Evolutionary conservation across 2,113 vertebrate species (phyloP).

Genomic region (Spea bombifrons): DNA sequence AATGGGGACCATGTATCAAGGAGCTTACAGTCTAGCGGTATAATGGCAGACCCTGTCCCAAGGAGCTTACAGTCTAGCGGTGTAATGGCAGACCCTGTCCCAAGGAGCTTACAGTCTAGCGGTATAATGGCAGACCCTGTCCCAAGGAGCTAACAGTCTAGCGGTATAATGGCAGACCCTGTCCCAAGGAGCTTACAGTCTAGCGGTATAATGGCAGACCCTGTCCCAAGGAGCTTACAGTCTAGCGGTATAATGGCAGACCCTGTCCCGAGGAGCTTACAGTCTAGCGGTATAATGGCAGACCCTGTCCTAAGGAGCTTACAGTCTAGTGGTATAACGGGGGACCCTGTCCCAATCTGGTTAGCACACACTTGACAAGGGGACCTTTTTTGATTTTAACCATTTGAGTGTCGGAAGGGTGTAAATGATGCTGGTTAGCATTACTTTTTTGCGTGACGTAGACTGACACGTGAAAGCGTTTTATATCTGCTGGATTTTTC

Average conservation of each 20-base stretch:
- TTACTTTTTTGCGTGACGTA: too few species aligned
- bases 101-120: not conserved
- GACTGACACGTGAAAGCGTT: too few species aligned
- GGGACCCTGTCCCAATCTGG: not conserved
- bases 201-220: not conserved
- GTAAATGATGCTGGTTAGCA: too few species aligned
- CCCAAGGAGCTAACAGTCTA: not conserved
- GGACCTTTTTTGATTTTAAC: too few species aligned
- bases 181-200: not conserved
- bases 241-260: constrained; percentile 1
- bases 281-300: too few species aligned
- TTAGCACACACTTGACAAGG: too few species aligned
- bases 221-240: not conserved
- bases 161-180: too few species aligned
- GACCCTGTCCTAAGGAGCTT: too few species aligned
- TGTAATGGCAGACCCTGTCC: not conserved
- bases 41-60: constrained; percentile 1
- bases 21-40: not conserved
- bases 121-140: not conserved
- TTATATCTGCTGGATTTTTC: too few species aligned
- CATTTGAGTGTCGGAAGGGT: too few species aligned
- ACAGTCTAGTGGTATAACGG: not conserved
- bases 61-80: not conserved
- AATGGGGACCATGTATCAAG: not conserved
- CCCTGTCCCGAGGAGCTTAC: too few species aligned